These are phyloP conservation scores for Mesocricetus auratus DNA, from an alignment of 2,113 vertebrate species.

Conservation along the genomic window DNA sequence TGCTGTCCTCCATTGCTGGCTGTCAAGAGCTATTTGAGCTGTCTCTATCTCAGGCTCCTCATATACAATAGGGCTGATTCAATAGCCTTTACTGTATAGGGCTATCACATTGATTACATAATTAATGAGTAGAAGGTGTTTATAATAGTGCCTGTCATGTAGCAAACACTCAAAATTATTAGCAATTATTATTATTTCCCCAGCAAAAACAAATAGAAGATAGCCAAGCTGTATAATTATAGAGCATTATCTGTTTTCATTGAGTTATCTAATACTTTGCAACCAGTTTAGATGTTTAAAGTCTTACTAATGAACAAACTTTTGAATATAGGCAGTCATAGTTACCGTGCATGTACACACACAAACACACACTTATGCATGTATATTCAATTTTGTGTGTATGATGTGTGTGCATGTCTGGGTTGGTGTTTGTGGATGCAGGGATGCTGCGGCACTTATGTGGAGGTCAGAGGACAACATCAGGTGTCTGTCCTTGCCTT, in stretches of 20 bases:
- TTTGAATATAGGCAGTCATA: slow-evolving; percentile 37
- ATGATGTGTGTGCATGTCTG: no score
- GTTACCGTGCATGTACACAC: background rate
- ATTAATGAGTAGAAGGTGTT: background rate
- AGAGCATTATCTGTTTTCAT: slow-evolving; percentile 57
- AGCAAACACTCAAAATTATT: slow-evolving; percentile 46
- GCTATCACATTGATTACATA: background rate
- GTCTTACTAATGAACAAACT: slow-evolving; percentile 48
- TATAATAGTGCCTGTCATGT: background rate
- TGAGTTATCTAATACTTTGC: slow-evolving; percentile 62
- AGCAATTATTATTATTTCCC: slow-evolving; percentile 45
- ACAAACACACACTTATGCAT: background rate
- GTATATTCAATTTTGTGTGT: background rate
- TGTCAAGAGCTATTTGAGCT: background rate
- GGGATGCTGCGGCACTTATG: background rate
- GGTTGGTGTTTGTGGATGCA: background rate
- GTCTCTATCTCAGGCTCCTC: background rate
- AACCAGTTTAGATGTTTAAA: slow-evolving; percentile 60
- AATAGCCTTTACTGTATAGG: background rate
- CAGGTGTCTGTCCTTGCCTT: background rate
- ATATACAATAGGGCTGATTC: background rate
- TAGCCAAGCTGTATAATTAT: slow-evolving; percentile 37
- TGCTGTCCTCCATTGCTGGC: background rate
- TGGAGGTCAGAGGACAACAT: background rate
- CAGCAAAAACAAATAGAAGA: slow-evolving; percentile 67